Evolutionary conservation across 2,888 invertebrate species (phyloP), one percentile per base, ranked within the genome.

Genomic region (Corbicula japonica): DNA sequence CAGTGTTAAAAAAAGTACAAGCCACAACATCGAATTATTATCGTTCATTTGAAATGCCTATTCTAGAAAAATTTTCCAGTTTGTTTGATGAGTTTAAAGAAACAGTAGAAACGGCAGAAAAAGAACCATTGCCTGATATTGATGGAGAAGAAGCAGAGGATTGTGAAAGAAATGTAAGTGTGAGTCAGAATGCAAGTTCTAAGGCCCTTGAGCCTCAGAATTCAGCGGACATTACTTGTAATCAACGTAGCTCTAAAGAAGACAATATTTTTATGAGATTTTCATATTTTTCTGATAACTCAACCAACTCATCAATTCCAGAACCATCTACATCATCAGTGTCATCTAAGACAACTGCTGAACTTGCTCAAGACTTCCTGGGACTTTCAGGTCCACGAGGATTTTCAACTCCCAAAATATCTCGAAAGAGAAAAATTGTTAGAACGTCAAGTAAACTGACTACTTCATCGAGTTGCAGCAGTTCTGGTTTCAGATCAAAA

Each of bases 181-280:
- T 30, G 30, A 18, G 34, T 21, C 6, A 21, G 23, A 30, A 10
- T 2, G 32, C 18, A 32, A 18, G 5, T 32, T 30, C 18, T 5
- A 56, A 30, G 32, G 2, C 10, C 56, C 10, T 56, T 32, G 32
- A n/a, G n/a, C n/a, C n/a, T n/a, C n/a, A n/a, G n/a, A n/a, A n/a
- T n/a, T n/a, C n/a, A n/a, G n/a, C n/a, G n/a, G n/a, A n/a, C n/a
- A n/a, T n/a, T n/a, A n/a, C n/a, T n/a, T n/a, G n/a, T n/a, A n/a
- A n/a, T n/a, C n/a, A n/a, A n/a, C n/a, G n/a, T n/a, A n/a, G n/a
- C n/a, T n/a, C 15, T 15, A 56, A 56, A 34, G 10, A 38, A 38
- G 50, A 52, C 28, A 65, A 65, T 52, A 52, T 65, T 6, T 65
- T 65, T 52, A 28, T 23, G 6, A 65, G 26, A 34, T 65, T 65